Conservation (phyloP, 1,140 invertebrate species). For the Magallana gigas region DNA sequence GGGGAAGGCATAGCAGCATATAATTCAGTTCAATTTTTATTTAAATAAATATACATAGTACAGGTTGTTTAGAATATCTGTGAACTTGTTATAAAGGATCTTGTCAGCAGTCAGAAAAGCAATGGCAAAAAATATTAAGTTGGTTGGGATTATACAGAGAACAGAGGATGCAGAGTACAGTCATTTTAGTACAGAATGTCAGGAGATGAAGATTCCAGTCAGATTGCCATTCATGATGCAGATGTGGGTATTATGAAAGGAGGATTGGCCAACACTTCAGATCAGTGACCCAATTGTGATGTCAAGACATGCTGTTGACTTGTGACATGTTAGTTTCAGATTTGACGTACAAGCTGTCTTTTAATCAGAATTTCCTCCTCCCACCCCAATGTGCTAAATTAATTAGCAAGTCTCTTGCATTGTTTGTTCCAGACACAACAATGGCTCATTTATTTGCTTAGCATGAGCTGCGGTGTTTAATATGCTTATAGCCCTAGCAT, state of each 20-base stretch:
- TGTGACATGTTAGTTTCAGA: conserved; percentile 20
- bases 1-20: too few relatives aligned
- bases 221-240: background rate
- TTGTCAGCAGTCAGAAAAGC: too few relatives aligned
- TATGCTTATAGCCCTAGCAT: background rate
- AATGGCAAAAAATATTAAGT: too few relatives aligned
- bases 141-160: too few relatives aligned
- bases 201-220: background rate
- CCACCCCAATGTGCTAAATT: conserved; percentile 9
- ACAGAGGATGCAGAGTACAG: too few relatives aligned
- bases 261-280: background rate
- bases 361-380: conserved; percentile 19
- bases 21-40: too few relatives aligned
- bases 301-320: conserved; percentile 24
- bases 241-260: background rate
- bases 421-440: conserved; percentile 23
- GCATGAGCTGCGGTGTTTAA: background rate
- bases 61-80: too few relatives aligned
- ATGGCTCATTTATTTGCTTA: conserved; percentile 27
- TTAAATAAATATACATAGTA: too few relatives aligned
- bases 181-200: too few relatives aligned
- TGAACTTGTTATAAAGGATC: too few relatives aligned
- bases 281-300: conserved; percentile 14
- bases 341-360: background rate
- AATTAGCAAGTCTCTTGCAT: conserved; percentile 13